Conservation (phyloP, 2,888 invertebrate genomes). For the Mycalesis mineus region DNA sequence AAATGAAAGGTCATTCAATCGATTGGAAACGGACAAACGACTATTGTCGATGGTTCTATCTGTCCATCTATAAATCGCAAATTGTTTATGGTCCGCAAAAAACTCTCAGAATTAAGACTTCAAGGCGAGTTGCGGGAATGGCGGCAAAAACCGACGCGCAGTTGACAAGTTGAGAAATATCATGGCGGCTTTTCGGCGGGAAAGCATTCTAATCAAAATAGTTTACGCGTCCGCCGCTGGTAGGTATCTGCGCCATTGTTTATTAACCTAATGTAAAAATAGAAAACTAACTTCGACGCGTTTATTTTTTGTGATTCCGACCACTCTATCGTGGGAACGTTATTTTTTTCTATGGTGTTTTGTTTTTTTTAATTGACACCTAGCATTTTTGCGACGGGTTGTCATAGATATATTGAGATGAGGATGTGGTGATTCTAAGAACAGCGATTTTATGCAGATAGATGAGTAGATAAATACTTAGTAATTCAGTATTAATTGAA, state of each 20-base stretch:
- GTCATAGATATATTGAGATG: slow-evolving; percentile 19
- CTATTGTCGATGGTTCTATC: slow-evolving; percentile 51
- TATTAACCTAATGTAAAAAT: slow-evolving; percentile 12
- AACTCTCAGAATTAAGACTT: slow-evolving; percentile 69
- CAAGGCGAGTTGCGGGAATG: slow-evolving; percentile 60
- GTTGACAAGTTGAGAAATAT: slow-evolving; percentile 73
- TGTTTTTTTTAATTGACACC: slow-evolving; percentile 32
- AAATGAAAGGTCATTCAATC: not conserved
- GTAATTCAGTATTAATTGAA: too few relatives aligned
- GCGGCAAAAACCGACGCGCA: slow-evolving; percentile 59
- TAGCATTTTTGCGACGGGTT: slow-evolving; percentile 29
- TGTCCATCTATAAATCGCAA: slow-evolving; percentile 61
- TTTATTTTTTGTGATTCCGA: slow-evolving; percentile 29
- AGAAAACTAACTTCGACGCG: not conserved
- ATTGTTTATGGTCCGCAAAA: slow-evolving; percentile 50
- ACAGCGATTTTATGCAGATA: too few relatives aligned
- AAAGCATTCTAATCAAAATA: slow-evolving; percentile 77
- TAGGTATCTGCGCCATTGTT: slow-evolving; percentile 39
- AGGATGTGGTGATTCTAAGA: slow-evolving; percentile 9
- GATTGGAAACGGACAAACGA: slow-evolving; percentile 38
- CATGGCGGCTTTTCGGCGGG: slow-evolving; percentile 62
- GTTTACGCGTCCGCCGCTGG: slow-evolving; percentile 64
- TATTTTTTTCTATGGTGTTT: slow-evolving; percentile 18
- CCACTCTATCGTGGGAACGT: slow-evolving; percentile 36
- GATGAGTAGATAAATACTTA: too few relatives aligned